Evolutionary conservation across 2,113 vertebrate species (phyloP).

Genomic region (Hydrochoerus hydrochaeris): DNA sequence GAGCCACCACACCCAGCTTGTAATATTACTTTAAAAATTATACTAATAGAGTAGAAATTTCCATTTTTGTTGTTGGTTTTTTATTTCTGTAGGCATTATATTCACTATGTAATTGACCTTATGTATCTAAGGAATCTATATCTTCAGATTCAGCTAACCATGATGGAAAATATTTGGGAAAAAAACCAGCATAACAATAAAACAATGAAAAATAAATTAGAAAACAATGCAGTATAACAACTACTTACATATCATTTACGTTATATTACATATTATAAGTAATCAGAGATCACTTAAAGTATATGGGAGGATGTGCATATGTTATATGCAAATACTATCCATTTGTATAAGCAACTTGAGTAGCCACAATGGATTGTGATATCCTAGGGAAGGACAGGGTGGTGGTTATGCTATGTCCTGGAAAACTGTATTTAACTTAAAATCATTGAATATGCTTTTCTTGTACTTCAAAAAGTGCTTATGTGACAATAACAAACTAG

Average conservation of each 20-base stretch:
- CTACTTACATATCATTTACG: not conserved
- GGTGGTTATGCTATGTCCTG: not conserved
- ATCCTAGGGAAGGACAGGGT: not conserved
- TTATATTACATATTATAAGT: not conserved
- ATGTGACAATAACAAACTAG: not conserved
- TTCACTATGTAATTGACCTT: not conserved
- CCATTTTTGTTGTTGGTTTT: not conserved
- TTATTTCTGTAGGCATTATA: slow-evolving; percentile 19
- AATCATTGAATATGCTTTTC: slow-evolving; percentile 7
- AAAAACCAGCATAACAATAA: not conserved
- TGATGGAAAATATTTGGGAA: not conserved
- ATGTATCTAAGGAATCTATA: not conserved
- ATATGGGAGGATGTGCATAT: not conserved
- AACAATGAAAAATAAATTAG: not conserved
- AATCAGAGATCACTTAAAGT: not conserved
- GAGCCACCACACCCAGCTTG: too few relatives aligned
- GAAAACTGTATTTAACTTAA: not conserved
- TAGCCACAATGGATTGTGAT: not conserved
- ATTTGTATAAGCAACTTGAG: not conserved
- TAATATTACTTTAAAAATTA: slow-evolving; percentile 6
- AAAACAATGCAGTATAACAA: not conserved
- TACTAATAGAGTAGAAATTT: not conserved
- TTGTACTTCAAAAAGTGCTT: slow-evolving; percentile 8
- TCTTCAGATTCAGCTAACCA: not conserved
- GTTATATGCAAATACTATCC: not conserved